phyloP scores from a whole-genome alignment of 2,113 vertebrate genomes.

The Ascaphus truei region DNA sequence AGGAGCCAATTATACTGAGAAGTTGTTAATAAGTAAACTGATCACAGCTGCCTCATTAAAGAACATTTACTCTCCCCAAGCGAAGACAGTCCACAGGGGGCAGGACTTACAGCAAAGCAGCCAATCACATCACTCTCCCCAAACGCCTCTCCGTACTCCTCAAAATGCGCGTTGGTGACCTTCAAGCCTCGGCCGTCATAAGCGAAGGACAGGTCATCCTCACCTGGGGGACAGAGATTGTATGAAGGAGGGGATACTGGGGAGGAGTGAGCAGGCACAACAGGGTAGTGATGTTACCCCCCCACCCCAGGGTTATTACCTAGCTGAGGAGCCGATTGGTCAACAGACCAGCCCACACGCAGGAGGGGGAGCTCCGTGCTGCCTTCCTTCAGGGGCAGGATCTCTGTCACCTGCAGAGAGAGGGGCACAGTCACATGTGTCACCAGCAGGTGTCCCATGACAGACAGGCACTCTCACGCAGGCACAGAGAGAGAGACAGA shows the following conservation, averaged over 20 bases:
- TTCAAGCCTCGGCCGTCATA: conserved; percentile 74
- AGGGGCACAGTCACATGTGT: no score
- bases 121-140: conserved; percentile 80
- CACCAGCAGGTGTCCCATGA: not conserved
- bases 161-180: conserved; percentile 66
- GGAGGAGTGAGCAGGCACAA: not conserved
- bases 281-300: not conserved
- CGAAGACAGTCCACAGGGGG: no score
- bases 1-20: no score
- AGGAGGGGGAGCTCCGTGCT: conserved; percentile 57
- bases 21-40: no score
- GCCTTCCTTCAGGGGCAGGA: conserved; percentile 55
- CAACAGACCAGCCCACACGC: conserved; percentile 80
- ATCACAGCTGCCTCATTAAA: no score
- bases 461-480: no score
- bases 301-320: no score
- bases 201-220: conserved; percentile 76
- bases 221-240: conserved; percentile 56
- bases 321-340: conserved; percentile 65
- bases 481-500: no score
- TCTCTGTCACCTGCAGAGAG: conserved; percentile 71
- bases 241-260: not conserved
- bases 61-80: no score
- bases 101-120: conserved; percentile 79
- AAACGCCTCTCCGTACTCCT: conserved; percentile 75